These are phyloP conservation scores for Tragelaphus oryx DNA, from an alignment of 2,797 vertebrate genomes.

Conservation along the genomic window DNA sequence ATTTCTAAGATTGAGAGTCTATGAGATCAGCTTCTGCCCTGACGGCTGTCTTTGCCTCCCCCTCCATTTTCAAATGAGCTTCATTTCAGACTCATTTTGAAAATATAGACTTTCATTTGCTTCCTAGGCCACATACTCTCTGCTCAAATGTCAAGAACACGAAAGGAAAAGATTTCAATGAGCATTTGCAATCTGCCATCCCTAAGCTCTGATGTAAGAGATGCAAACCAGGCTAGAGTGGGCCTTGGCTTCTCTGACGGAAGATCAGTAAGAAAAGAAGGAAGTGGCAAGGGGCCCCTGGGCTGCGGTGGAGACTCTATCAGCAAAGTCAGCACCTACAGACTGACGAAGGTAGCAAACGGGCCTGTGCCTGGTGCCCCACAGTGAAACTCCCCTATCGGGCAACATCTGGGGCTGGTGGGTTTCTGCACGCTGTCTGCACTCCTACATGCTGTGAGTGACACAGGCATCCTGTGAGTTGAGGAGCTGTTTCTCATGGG, in stretches of 20 bases:
- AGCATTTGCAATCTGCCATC: not conserved
- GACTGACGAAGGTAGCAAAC: not conserved
- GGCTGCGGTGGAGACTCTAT: not conserved
- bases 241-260: not conserved
- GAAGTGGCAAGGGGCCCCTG: constrained; percentile 51
- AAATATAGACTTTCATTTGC: not conserved
- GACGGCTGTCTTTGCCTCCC: not conserved
- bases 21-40: not conserved
- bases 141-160: not conserved
- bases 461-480: not conserved
- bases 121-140: not conserved
- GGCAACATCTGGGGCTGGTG: not conserved
- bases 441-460: not conserved
- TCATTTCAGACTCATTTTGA: not conserved
- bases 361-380: not conserved
- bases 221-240: not conserved
- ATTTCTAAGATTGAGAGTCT: not conserved
- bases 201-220: not conserved
- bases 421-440: not conserved
- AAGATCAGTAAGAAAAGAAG: not conserved
- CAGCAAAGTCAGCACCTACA: constrained; percentile 32
- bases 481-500: not conserved
- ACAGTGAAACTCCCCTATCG: not conserved
- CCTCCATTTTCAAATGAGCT: not conserved
- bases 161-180: not conserved